Conservation (phyloP, 2,113 vertebrate genomes). For the Serilophus lunatus region DNA sequence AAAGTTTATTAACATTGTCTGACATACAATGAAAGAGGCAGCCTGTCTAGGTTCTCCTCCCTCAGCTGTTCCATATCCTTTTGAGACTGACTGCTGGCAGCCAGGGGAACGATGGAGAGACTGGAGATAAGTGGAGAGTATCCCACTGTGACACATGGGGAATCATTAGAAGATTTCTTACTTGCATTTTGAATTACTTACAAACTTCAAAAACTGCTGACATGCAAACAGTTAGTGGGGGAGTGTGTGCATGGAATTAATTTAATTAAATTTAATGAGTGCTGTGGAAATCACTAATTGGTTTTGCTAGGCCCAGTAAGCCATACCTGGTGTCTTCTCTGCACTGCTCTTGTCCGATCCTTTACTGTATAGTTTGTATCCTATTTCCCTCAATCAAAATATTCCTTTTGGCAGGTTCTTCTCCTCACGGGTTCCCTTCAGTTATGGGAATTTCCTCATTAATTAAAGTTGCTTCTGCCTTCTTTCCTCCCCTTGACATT, state of each 20-base stretch:
- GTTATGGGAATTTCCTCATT: neutral
- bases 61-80: neutral
- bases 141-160: neutral
- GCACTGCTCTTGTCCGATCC: neutral
- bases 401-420: neutral
- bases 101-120: neutral
- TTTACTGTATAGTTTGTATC: neutral
- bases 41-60: neutral
- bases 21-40: neutral
- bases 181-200: constrained; percentile 26
- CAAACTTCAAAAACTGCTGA: constrained; percentile 5
- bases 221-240: neutral
- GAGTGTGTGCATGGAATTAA: neutral
- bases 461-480: neutral
- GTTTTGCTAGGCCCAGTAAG: neutral
- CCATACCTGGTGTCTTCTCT: neutral
- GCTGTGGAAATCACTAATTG: constrained; percentile 24
- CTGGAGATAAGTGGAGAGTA: neutral
- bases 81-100: neutral
- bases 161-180: constrained; percentile 29
- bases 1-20: neutral
- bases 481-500: neutral
- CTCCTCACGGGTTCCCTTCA: neutral
- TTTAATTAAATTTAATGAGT: constrained; percentile 13
- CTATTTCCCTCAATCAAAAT: neutral